phyloP scores from a whole-genome alignment of 2,797 vertebrate species.

The Numenius phaeopus region DNA sequence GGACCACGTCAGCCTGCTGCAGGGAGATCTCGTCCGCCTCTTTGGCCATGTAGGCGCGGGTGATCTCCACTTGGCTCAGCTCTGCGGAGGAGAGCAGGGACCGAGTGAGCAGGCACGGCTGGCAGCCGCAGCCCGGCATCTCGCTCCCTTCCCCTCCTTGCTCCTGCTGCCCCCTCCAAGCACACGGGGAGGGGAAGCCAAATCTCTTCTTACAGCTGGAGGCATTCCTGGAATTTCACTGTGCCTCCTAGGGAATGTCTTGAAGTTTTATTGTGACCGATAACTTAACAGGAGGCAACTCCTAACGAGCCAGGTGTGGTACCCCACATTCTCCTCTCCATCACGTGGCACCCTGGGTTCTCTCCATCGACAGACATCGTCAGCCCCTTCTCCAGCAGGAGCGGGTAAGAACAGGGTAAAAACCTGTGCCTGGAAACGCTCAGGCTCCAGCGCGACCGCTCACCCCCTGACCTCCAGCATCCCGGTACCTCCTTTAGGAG shows the following conservation, averaged over 20 bases:
- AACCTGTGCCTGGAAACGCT: not conserved
- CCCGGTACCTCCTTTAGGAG: slow-evolving; percentile 83
- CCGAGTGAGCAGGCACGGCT: not conserved
- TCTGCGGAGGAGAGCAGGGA: slow-evolving; percentile 74
- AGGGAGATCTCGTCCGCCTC: slow-evolving; percentile 90
- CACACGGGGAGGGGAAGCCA: not conserved
- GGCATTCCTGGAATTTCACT: not conserved
- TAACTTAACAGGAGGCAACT: not conserved
- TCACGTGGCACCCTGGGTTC: not conserved
- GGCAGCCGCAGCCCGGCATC: not conserved
- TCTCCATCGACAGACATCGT: accelerated
- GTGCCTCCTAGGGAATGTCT: not conserved
- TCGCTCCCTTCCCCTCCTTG: not conserved
- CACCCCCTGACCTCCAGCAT: not conserved
- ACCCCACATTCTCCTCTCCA: not conserved
- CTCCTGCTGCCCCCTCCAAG: not conserved
- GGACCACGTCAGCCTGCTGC: slow-evolving; percentile 90
- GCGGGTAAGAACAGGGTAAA: accelerated
- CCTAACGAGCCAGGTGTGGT: accelerated
- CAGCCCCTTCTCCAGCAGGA: not conserved
- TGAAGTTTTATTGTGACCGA: not conserved
- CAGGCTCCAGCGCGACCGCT: not conserved
- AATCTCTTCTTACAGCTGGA: not conserved
- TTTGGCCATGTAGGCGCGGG: slow-evolving; percentile 88
- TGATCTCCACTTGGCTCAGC: slow-evolving; percentile 90